Evolutionary conservation across 2,797 vertebrate species (phyloP), one percentile per base, ranked within the genome.

Genomic region (Karalla daura): DNA sequence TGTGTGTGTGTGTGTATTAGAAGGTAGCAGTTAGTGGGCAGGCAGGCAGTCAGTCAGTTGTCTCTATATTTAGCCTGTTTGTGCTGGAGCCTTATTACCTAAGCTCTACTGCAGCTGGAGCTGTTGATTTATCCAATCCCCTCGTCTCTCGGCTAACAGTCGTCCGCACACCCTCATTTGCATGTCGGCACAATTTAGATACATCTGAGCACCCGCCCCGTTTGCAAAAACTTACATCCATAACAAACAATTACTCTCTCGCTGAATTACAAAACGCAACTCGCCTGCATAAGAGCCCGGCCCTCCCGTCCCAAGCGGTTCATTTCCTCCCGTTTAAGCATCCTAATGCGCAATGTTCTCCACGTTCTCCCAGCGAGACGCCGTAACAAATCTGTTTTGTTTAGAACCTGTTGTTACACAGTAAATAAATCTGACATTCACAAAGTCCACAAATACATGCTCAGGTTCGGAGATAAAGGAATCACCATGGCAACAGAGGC

Each of bases 401-500:
- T 59, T 36, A 61, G 12, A 35, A 51, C 13, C 66, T 62, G 63
- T 68, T 63, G 61, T 74, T 8, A 12, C 61, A 65, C 45, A 41
- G 65, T 39, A 78, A 70, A 80, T 64, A 70, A 61, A 76, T 73
- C 51, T 44, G 58, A 78, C 68, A 70, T 74, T 82, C 43, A 65
- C 69, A 67, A 85, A 80, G 67, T 85, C 79, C 43, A 56, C 54
- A 74, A 74, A 83, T 66, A 43, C 77, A 84, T 68, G 70, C 58
- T 85, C 83, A 84, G 81, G 87, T 88, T 91, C 68, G 70, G 77
- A 88, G 85, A 87, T 86, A 86, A 84, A 84, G 63, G 66, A 85
- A 89, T 94, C 88, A 75, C 92, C 92, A 94, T 93, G 88, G 93
- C 89, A 94, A 94, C 93, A 90, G 89, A 88, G 89, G 83, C 76